Evolutionary conservation across 2,888 invertebrate genomes (phyloP), one percentile per base, ranked within the genome.

Genomic region (Megamerina dolium): DNA sequence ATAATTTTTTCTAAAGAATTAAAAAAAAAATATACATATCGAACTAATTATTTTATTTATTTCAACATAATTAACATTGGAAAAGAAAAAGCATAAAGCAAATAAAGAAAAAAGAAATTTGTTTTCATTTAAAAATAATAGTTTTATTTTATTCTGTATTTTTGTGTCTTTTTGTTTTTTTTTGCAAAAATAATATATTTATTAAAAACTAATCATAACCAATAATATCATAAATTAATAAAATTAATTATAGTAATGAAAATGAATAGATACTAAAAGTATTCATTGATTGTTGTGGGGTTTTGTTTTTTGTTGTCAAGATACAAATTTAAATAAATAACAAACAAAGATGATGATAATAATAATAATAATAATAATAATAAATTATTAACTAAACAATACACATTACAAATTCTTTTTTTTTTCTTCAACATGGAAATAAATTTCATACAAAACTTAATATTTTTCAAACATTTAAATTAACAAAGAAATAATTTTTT

Each of bases 161-260:
- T n/a, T n/a, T n/a, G n/a, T n/a, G n/a, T n/a, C 44, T 41, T 53
- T 49, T 50, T 53, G 43, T 42, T 31, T 41, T 44, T 41, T 53
- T 53, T 56, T 49, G 53, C 51, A 53, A 56, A 58, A 59, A 55
- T 52, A 57, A 59, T 49, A 51, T 23, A 45, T 33, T 33, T 37
- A 55, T 58, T 64, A 61, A 52, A 51, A 58, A 59, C 59, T 65
- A 65, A 65, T 61, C 62, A 63, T 65, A 66, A 65, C 64, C 64
- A 65, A 61, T 59, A 60, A 57, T 48, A 50, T 61, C 59, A 66
- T 65, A 65, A 66, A 61, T 65, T 62, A 65, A 56, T 66, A 58
- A 61, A 54, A 49, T 32, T 48, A 44, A 18, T 39, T 32, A n/a
- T 21, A 37, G 12, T 23, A 23, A 37, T 20, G 4, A 13, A 31